Conservation (phyloP, 2,113 vertebrate genomes). For the Strix aluco region DNA sequence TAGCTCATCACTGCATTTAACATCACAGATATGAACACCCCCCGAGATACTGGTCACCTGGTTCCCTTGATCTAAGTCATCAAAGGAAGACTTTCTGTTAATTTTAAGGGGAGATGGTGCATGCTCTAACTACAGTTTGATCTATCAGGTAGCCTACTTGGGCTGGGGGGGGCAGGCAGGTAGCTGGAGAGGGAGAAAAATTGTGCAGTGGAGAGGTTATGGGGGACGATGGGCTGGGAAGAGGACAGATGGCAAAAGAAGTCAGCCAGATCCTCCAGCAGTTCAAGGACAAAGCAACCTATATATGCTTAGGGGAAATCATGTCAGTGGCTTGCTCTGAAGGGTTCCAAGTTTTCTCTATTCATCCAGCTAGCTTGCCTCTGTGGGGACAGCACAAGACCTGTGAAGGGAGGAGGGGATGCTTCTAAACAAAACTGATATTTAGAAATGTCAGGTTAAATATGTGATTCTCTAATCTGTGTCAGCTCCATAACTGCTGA, state of each 20-base stretch:
- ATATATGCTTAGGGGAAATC: not conserved
- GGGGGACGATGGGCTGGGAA: not conserved
- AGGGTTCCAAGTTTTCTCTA: not conserved
- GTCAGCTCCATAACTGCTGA: conserved; percentile 6
- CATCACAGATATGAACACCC: not conserved
- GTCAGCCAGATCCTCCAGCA: not conserved
- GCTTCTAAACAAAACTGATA: not conserved
- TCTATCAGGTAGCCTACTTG: not conserved
- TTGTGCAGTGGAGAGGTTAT: not conserved
- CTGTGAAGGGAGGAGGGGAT: not conserved
- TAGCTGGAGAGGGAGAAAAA: not conserved
- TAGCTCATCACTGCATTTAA: not conserved
- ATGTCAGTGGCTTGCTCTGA: not conserved
- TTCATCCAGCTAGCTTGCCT: not conserved
- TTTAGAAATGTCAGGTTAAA: conserved; percentile 47
- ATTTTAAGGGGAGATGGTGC: not conserved
- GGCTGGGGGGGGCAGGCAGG: not conserved
- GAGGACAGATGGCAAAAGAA: not conserved
- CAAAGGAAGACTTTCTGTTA: not conserved
- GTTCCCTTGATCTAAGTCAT: not conserved
- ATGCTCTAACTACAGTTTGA: not conserved
- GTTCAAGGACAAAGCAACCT: not conserved
- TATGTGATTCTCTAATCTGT: not conserved
- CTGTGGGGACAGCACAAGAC: not conserved
- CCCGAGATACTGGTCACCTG: not conserved